Evolutionary conservation across 2,797 vertebrate species (phyloP), one percentile per base, ranked within the genome.

Genomic region (Acipenser oxyrinchus): DNA sequence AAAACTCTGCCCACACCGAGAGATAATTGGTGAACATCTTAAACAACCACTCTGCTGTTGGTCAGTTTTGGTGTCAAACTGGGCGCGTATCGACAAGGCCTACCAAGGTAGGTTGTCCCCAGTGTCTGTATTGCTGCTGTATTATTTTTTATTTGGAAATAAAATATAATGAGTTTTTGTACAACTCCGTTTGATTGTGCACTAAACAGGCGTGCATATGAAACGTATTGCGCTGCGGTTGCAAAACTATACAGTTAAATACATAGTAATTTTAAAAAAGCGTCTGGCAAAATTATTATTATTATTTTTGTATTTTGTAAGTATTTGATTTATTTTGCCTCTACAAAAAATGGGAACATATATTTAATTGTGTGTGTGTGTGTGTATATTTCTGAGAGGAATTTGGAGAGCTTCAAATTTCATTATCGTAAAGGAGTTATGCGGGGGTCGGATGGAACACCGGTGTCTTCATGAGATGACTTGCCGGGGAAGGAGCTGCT

Each of bases 341-440:
- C 3, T 37, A 37, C 7, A 67, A 69, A 77, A 77, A 78, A 78
- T 78, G 77, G 77, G 73, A 69, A 71, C 70, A 60, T 23, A 66
- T 69, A 68, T 51, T 65, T 60, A 69, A 37, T 4, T 37, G 37
- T 37, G 37, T 37, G 23, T 37, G 23, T 37, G n/a, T n/a, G 23
- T 23, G 37, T 37, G 37, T 5, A 37, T 37, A 37, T 37, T 37
- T 37, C 37, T 37, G 37, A 37, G 37, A 37, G 37, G 37, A 37
- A 37, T 37, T 37, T 37, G 37, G 3, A 37, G 3, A 37, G 37
- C 37, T 37, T 37, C 37, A 37, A 37, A 37, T 37, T 37, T 37
- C 3, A 37, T 37, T 37, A 37, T 37, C 37, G 37, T 37, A 37
- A 37, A 37, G 12, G 37, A 58, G 10, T 58, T 12, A 58, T n/a